Evolutionary conservation across 1,140 invertebrate species (phyloP).

Genomic region (Caenorhabditis inopinata): DNA sequence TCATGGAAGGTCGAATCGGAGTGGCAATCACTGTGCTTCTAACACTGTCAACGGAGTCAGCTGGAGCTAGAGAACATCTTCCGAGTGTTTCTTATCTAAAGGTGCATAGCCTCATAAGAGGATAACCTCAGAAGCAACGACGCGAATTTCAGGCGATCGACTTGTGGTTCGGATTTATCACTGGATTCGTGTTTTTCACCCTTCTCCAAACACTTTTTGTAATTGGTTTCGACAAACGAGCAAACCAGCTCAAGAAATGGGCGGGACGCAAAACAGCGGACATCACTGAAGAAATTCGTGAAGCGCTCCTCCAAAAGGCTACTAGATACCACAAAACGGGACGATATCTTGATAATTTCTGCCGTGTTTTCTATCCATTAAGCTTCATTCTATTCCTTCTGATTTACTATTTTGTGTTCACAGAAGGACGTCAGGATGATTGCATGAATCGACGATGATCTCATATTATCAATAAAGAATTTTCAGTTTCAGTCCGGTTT

Average conservation of each 20-base stretch:
- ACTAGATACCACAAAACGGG: slow-evolving; percentile 63
- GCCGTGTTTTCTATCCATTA: slow-evolving; percentile 64
- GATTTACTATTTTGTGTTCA: slow-evolving; percentile 65
- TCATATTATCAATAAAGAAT: background rate
- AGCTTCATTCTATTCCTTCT: slow-evolving; percentile 62
- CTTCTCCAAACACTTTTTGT: slow-evolving; percentile 64
- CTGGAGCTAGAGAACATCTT: slow-evolving; percentile 63
- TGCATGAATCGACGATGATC: slow-evolving; percentile 55
- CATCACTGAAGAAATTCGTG: slow-evolving; percentile 60
- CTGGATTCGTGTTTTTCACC: slow-evolving; percentile 65
- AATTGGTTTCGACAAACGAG: slow-evolving; percentile 65
- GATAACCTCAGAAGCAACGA: background rate
- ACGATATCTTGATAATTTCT: slow-evolving; percentile 65
- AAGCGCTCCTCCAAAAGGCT: slow-evolving; percentile 58
- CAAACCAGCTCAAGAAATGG: slow-evolving; percentile 64
- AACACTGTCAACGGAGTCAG: slow-evolving; percentile 65
- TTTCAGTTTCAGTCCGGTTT: background rate
- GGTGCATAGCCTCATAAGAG: slow-evolving; percentile 31
- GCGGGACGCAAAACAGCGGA: slow-evolving; percentile 61
- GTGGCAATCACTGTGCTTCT: slow-evolving; percentile 65
- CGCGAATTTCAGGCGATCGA: slow-evolving; percentile 59
- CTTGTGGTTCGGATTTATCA: slow-evolving; percentile 66
- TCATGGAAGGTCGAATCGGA: slow-evolving; percentile 66
- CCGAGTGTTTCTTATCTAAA: slow-evolving; percentile 66
- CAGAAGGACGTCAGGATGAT: slow-evolving; percentile 64